A percentile compares a stretch with the other conserved stretches of the same genome.
Conservation (phyloP, 2,888 invertebrate species). For the Cactoblastis cactorum region DNA sequence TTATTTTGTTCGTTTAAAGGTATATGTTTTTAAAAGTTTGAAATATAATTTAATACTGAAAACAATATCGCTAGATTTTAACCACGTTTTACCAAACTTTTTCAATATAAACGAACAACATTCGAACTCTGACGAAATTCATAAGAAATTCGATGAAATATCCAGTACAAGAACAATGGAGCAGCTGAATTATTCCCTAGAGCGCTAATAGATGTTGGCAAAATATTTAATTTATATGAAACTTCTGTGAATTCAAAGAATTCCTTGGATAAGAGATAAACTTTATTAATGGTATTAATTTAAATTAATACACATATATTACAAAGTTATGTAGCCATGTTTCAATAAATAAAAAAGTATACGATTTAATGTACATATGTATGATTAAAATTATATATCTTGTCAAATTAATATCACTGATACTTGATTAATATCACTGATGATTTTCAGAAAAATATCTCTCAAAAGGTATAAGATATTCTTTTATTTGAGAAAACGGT, state of each 20-base stretch:
- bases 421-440: too few species aligned
- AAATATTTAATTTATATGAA: slow-evolving; percentile 11
- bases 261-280: neutral
- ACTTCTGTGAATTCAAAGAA: neutral
- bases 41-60: neutral
- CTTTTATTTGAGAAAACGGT: too few species aligned
- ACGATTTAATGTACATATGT: too few species aligned
- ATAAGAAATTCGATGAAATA: neutral
- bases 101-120: neutral
- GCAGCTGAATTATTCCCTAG: neutral
- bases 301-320: too few species aligned
- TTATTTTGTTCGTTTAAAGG: neutral
- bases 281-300: too few species aligned
- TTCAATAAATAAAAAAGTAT: too few species aligned
- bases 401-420: too few species aligned
- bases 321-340: too few species aligned
- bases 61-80: neutral
- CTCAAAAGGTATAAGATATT: too few species aligned
- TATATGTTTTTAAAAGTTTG: neutral
- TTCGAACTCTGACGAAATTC: too few species aligned
- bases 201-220: slow-evolving; percentile 2
- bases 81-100: neutral
- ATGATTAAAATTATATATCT: too few species aligned
- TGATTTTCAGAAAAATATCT: too few species aligned
- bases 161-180: neutral